A percentile compares a stretch with the other conserved stretches of the same genome.
These are phyloP conservation scores for Gulo gulo DNA, from an alignment of 2,113 vertebrate species.

Conservation along the genomic window DNA sequence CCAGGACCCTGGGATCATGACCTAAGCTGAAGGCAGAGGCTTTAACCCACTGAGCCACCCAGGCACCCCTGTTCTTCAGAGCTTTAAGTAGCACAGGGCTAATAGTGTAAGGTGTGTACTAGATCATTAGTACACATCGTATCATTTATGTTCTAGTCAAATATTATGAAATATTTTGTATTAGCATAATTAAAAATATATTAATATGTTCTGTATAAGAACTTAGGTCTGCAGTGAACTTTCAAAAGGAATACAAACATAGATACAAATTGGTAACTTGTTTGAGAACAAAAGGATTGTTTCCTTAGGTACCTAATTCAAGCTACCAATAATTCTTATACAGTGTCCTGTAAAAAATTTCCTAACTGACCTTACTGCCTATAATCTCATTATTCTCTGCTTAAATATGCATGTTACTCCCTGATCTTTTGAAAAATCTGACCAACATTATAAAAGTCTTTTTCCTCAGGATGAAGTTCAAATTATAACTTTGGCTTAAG, in stretches of 20 bases:
- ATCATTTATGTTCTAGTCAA: not conserved
- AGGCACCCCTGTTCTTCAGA: not conserved
- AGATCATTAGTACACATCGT: not conserved
- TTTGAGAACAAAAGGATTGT: not conserved
- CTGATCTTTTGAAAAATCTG: not conserved
- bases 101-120: not conserved
- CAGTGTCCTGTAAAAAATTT: not conserved
- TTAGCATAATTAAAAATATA: not conserved
- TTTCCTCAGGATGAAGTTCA: not conserved
- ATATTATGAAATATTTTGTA: not conserved
- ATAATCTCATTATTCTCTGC: not conserved
- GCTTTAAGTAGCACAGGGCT: not conserved
- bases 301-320: not conserved
- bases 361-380: not conserved
- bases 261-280: not conserved
- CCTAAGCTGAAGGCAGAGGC: too few relatives aligned
- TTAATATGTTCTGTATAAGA: not conserved
- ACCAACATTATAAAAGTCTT: not conserved
- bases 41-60: too few relatives aligned
- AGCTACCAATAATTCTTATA: not conserved
- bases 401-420: not conserved
- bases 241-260: not conserved
- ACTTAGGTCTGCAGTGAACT: not conserved
- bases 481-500: not conserved
- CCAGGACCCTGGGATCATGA: too few relatives aligned